These are phyloP conservation scores for Conops quadrifasciatus DNA, from an alignment of 2,888 invertebrate species.

Conservation along the genomic window DNA sequence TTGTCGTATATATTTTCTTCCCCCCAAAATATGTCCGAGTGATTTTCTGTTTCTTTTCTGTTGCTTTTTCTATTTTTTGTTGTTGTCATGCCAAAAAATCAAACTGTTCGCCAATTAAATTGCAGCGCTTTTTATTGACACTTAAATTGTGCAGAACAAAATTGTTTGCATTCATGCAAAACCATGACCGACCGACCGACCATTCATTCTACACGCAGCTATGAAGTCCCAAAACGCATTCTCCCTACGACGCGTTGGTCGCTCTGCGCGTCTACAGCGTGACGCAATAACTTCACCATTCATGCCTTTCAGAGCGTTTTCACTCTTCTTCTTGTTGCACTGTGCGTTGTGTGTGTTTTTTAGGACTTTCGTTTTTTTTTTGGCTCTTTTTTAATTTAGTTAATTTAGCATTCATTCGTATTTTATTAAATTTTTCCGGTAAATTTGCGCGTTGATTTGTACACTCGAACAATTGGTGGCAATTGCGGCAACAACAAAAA, in stretches of 20 bases:
- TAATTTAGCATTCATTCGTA: constrained; percentile 39
- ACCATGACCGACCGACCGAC: background rate
- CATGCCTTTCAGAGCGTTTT: background rate
- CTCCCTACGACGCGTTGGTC: background rate
- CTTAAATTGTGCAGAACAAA: background rate
- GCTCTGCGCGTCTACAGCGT: background rate
- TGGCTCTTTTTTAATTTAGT: constrained; percentile 27
- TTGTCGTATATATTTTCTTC: too few species aligned
- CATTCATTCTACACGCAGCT: background rate
- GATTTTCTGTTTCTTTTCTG: too few species aligned
- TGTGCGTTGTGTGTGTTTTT: too few species aligned
- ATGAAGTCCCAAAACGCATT: background rate
- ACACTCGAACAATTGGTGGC: constrained; percentile 32
- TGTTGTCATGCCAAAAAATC: too few species aligned
- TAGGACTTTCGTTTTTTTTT: too few species aligned
- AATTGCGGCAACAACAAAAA: constrained; percentile 17
- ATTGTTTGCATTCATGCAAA: constrained; percentile 4
- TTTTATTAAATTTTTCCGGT: constrained; percentile 36
- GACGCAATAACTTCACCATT: too few species aligned
- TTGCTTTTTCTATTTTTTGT: background rate
- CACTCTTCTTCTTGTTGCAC: background rate
- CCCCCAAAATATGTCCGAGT: too few species aligned
- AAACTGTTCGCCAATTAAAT: constrained; percentile 5
- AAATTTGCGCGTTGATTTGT: constrained; percentile 37
- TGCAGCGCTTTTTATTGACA: constrained; percentile 6